phyloP scores from a whole-genome alignment of 2,797 vertebrate species.

The Galago senegalensis region DNA sequence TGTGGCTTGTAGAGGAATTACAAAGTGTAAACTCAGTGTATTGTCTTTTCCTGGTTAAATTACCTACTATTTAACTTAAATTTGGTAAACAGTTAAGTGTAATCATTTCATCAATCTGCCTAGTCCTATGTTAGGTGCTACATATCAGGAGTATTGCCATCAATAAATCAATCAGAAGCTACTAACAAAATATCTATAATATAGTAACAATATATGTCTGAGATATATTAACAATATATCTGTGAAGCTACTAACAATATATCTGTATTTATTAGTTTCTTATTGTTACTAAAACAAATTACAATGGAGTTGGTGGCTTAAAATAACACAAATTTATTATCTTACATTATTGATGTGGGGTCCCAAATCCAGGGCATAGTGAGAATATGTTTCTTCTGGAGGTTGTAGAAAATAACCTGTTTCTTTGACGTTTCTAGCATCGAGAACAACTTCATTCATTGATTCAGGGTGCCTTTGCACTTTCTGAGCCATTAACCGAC shows the following conservation, averaged over 20 bases:
- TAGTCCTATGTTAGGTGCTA: not conserved
- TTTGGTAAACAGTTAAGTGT: not conserved
- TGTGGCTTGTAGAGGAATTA: not conserved
- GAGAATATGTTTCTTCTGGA: not conserved
- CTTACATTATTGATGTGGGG: not conserved
- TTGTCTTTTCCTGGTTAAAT: not conserved
- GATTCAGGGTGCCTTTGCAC: not conserved
- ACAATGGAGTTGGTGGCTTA: not conserved
- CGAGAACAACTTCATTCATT: not conserved
- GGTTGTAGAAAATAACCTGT: not conserved
- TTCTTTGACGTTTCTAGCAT: not conserved
- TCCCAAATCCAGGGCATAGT: not conserved
- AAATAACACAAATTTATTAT: not conserved
- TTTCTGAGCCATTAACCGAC: not conserved
- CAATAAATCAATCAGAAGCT: not conserved
- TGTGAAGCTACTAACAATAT: not conserved
- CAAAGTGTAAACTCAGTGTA: not conserved
- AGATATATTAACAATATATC: not conserved
- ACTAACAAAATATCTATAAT: not conserved
- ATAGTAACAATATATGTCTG: not conserved
- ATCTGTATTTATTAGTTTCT: not conserved
- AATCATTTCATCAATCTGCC: not conserved
- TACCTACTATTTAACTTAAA: not conserved
- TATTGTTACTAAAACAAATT: not conserved
- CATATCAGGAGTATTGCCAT: not conserved